Conservation (phyloP, 2,797 vertebrate genomes). For the Leptodactylus fallax region DNA sequence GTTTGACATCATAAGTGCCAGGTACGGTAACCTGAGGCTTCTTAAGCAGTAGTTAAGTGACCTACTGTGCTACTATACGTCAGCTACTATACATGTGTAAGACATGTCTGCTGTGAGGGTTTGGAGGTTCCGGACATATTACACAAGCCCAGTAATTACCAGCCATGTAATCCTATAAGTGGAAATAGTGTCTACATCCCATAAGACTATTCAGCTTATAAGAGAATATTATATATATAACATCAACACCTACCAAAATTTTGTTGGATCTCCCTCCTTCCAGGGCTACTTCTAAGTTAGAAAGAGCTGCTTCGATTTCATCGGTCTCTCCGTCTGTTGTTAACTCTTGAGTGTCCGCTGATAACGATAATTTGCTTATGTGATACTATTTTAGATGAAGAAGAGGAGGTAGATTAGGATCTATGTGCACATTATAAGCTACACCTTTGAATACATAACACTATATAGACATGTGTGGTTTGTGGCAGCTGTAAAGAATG, state of each 20-base stretch:
- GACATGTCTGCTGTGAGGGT: background rate
- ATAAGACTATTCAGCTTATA: background rate
- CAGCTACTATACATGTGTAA: background rate
- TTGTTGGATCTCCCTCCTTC: slow-evolving; percentile 86
- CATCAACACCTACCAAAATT: slow-evolving; percentile 82
- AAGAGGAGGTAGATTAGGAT: slow-evolving; percentile 6
- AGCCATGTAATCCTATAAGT: background rate
- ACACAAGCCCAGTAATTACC: background rate
- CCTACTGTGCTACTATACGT: background rate
- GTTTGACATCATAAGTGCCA: background rate
- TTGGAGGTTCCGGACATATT: background rate
- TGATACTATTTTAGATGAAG: slow-evolving; percentile 82
- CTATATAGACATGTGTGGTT: background rate
- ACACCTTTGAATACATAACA: background rate
- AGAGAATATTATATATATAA: background rate
- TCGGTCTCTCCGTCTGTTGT: slow-evolving; percentile 87
- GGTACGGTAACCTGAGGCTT: background rate
- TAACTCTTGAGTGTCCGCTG: slow-evolving; percentile 79
- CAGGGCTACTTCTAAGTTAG: slow-evolving; percentile 91
- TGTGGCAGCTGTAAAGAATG: background rate
- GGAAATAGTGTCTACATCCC: background rate
- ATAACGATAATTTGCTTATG: slow-evolving; percentile 89
- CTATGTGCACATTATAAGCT: background rate
- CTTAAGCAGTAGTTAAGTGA: background rate
- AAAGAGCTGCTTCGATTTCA: slow-evolving; percentile 95